A percentile compares a stretch with the other conserved stretches of the same genome.
These are phyloP conservation scores for Entomobrya proxima DNA, from an alignment of 2,888 invertebrate genomes.

Conservation along the genomic window DNA sequence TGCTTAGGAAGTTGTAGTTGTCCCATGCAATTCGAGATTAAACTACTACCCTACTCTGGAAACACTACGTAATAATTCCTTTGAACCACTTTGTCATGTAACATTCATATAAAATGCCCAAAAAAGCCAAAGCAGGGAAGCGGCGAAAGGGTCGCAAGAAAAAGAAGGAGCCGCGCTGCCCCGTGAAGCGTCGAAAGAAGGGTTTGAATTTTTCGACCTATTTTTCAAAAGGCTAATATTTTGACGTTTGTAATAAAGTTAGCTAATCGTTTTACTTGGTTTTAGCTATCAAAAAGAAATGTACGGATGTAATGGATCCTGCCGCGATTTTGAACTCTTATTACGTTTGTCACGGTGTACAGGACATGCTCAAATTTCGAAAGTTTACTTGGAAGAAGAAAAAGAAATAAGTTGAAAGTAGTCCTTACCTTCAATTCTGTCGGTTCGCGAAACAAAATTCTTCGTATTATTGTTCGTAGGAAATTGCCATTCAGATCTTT, in stretches of 20 bases:
- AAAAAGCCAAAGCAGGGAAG: constrained; percentile 67
- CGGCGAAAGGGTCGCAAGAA: constrained; percentile 52
- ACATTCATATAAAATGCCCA: constrained; percentile 49
- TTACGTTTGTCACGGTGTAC: constrained; percentile 73
- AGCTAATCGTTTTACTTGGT: constrained; percentile 6
- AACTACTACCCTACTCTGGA: no score
- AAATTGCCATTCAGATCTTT: no score
- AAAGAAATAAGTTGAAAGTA: constrained; percentile 59
- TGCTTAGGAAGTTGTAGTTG: no score
- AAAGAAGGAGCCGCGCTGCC: constrained; percentile 73
- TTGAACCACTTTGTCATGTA: not conserved
- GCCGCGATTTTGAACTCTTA: constrained; percentile 72
- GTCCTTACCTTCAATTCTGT: not conserved
- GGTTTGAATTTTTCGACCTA: no score
- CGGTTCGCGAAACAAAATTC: no score
- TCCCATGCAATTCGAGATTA: no score
- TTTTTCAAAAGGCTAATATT: no score
- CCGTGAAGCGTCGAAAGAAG: constrained; percentile 74
- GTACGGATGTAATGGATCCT: constrained; percentile 67
- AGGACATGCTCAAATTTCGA: constrained; percentile 72
- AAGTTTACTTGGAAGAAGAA: constrained; percentile 75
- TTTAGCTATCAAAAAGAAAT: constrained; percentile 72
- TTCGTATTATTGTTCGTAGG: no score
- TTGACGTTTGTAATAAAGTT: not conserved
- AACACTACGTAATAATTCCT: not conserved